Evolutionary conservation across 2,113 vertebrate genomes (phyloP), one percentile per base, ranked within the genome.

Genomic region (Lycaon pictus): DNA sequence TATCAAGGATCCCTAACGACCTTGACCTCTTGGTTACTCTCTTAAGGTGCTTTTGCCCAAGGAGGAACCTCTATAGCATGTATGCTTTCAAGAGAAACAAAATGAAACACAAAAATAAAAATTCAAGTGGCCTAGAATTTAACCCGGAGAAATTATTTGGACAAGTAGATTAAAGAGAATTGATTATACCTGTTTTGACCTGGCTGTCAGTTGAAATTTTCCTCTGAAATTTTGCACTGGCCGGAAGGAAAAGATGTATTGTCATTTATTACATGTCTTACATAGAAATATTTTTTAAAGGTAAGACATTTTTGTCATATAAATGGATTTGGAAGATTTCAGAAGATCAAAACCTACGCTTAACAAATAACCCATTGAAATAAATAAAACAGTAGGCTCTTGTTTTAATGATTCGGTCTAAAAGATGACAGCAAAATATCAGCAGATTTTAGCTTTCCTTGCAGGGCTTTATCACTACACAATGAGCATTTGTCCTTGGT

Each of bases 401-500:
- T 96, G 71, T 74, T 97, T 90, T 58, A 97, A 81, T 22, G 79
- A 87, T 95, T 90, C 35, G 8, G 65, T 89, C 37, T 95, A 60
- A 93, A 86, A 37, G n/a, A 85, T 6, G 1, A 90, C 20, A 95
- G 84, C 29, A 96, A 86, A 96, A 35, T n/a, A 60, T 43, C 55
- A 95, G n/a, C 22, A 89, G 81, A 81, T 71, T 96, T 95, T 84
- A 88, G 77, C 56, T 96, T 96, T 93, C 51, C 77, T 85, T 77
- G 65, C 60, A 71, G 79, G 32, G 22, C 32, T 96, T 96, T 81
- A 84, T 29, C 23, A 11, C 20, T n/a, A 56, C 35, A 97, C 88
- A 98, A n/a, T 93, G 90, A 90, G 43, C 85, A 97, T 93, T 98
- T 97, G 96, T 84, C 20, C 32, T 90, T 55, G 72, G 95, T 94